Percentiles rank a stretch among this genome's conserved stretches.
Conservation (phyloP, 2,888 invertebrate species). For the Galerucella calmariensis region DNA sequence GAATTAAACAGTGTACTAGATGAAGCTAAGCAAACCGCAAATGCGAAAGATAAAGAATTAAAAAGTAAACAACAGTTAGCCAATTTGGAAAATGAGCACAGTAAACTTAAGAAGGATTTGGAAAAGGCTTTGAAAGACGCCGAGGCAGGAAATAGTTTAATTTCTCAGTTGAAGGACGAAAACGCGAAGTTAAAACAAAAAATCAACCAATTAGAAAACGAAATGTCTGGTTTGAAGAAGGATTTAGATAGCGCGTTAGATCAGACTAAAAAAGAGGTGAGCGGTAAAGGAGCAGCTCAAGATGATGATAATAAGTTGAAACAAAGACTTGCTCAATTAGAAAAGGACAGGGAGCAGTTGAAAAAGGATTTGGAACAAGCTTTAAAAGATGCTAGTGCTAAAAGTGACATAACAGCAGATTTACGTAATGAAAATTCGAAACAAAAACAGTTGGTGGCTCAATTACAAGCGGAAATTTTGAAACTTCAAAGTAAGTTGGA, state of each 20-base stretch:
- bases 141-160: conserved; percentile 13
- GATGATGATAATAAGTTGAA: conserved; percentile 48
- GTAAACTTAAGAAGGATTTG: conserved; percentile 37
- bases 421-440: conserved; percentile 47
- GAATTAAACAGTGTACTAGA: conserved; percentile 46
- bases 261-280: conserved; percentile 35
- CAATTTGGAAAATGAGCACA: conserved; percentile 39
- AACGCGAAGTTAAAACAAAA: conserved; percentile 41
- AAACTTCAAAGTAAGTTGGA: conserved; percentile 32
- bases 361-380: conserved; percentile 43
- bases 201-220: conserved; percentile 40
- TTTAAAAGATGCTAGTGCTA: conserved; percentile 38
- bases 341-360: conserved; percentile 45
- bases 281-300: conserved; percentile 40
- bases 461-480: conserved; percentile 45
- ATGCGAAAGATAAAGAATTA: conserved; percentile 33
- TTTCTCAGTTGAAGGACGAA: conserved; percentile 39
- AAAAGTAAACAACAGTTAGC: conserved; percentile 36
- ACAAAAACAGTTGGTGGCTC: conserved; percentile 42
- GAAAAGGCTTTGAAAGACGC: conserved; percentile 34
- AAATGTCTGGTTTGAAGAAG: conserved; percentile 37
- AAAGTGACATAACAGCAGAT: conserved; percentile 28
- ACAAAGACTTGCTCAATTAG: conserved; percentile 48
- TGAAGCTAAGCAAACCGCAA: conserved; percentile 39
- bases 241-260: conserved; percentile 42